Evolutionary conservation across 2,113 vertebrate genomes (phyloP).

Genomic region (Serilophus lunatus): DNA sequence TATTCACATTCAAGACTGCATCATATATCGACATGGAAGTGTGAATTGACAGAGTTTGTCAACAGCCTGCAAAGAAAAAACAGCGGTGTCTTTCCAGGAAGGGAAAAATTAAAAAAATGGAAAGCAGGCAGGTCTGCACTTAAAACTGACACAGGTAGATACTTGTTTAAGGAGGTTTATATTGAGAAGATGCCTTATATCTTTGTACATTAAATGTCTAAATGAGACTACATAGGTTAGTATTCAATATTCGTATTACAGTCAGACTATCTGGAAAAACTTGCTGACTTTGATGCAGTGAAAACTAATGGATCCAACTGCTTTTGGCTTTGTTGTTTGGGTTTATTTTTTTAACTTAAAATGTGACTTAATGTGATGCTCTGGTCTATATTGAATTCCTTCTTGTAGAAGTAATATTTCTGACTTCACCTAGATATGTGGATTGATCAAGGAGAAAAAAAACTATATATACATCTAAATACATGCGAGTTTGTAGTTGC

Average conservation of each 20-base stretch:
- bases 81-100: slow-evolving; percentile 84
- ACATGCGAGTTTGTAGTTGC: neutral
- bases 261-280: neutral
- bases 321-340: neutral
- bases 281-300: neutral
- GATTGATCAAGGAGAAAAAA: neutral
- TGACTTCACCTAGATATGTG: neutral
- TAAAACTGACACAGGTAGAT: slow-evolving; percentile 81
- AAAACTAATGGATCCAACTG: neutral
- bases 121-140: slow-evolving; percentile 77
- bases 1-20: slow-evolving; percentile 94
- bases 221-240: neutral
- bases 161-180: slow-evolving; percentile 64
- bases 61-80: slow-evolving; percentile 86
- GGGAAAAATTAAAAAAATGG: slow-evolving; percentile 90
- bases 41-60: slow-evolving; percentile 92
- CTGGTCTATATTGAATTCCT: neutral
- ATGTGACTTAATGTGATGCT: neutral
- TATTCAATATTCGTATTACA: neutral
- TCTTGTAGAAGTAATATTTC: neutral
- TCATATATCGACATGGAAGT: slow-evolving; percentile 95
- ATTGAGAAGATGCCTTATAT: slow-evolving; percentile 3
- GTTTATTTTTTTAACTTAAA: neutral
- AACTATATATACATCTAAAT: neutral
- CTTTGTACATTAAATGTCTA: neutral